Evolutionary conservation across 1,140 invertebrate genomes (phyloP).

Genomic region (Elymnias hypermnestra): DNA sequence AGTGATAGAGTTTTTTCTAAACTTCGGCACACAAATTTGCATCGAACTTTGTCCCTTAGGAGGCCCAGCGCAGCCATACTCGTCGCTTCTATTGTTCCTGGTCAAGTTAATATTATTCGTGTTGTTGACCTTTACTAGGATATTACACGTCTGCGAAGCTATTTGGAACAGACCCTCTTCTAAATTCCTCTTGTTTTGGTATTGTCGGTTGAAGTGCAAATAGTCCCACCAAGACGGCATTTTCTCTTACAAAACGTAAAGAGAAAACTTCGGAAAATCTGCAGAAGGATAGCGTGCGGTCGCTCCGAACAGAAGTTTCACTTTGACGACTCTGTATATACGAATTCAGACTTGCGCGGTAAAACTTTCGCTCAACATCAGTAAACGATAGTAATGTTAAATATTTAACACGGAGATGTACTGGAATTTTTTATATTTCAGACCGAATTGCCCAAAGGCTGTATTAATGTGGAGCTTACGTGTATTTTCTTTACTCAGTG

Average conservation of each 20-base stretch:
- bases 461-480: conserved; percentile 3
- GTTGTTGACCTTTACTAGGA: conserved; percentile 84
- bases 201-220: conserved; percentile 70
- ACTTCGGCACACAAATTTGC: conserved; percentile 65
- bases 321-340: conserved; percentile 28
- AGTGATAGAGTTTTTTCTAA: conserved; percentile 66
- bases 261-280: conserved; percentile 20
- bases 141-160: conserved; percentile 83
- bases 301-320: conserved; percentile 24
- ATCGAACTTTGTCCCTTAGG: conserved; percentile 58
- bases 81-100: conserved; percentile 78
- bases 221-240: conserved; percentile 79
- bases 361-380: conserved; percentile 27
- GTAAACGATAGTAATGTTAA: conserved; percentile 22
- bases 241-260: conserved; percentile 41
- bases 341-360: conserved; percentile 57
- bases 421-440: conserved; percentile 5
- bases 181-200: conserved; percentile 77
- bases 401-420: conserved; percentile 11
- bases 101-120: conserved; percentile 84
- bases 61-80: conserved; percentile 74
- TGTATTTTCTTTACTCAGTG: not conserved
- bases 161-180: conserved; percentile 84
- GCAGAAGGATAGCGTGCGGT: conserved; percentile 34
- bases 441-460: not conserved